Conservation (phyloP, 1,140 invertebrate species). For the Zaprionus taronus region DNA sequence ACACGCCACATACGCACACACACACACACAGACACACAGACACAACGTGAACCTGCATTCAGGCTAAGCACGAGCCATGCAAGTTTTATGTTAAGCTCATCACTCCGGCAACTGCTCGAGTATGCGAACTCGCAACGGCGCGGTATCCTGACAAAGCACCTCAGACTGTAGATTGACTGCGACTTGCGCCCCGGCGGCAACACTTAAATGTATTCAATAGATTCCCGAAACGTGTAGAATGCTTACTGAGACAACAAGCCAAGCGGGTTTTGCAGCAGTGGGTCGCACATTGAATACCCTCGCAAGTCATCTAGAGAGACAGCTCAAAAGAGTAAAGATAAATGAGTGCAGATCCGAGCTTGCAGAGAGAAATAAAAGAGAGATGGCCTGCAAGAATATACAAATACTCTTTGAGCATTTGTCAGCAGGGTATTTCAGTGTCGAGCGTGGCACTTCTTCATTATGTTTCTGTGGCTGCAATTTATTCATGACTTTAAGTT, state of each 20-base stretch:
- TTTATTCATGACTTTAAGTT: not conserved
- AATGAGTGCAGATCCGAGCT: no score
- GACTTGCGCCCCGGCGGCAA: not conserved
- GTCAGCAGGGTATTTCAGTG: not conserved
- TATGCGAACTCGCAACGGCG: not conserved
- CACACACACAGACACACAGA: not conserved
- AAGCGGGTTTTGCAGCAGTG: not conserved
- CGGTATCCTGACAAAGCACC: not conserved
- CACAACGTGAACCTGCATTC: conserved; percentile 36
- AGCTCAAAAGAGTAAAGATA: not conserved
- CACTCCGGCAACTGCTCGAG: conserved; percentile 49
- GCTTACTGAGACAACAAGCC: not conserved
- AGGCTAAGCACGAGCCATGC: conserved; percentile 56
- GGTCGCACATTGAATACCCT: not conserved
- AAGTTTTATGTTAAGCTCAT: conserved; percentile 66
- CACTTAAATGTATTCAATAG: conserved; percentile 12
- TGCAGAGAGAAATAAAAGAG: not conserved
- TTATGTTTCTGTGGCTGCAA: not conserved
- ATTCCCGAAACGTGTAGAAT: not conserved
- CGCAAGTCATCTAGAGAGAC: not conserved
- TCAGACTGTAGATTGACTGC: not conserved
- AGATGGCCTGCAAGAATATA: not conserved
- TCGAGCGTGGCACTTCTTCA: not conserved
- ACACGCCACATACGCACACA: not conserved
- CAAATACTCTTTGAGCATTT: not conserved